Conservation (phyloP, 2,113 vertebrate species). For the Egretta garzetta region DNA sequence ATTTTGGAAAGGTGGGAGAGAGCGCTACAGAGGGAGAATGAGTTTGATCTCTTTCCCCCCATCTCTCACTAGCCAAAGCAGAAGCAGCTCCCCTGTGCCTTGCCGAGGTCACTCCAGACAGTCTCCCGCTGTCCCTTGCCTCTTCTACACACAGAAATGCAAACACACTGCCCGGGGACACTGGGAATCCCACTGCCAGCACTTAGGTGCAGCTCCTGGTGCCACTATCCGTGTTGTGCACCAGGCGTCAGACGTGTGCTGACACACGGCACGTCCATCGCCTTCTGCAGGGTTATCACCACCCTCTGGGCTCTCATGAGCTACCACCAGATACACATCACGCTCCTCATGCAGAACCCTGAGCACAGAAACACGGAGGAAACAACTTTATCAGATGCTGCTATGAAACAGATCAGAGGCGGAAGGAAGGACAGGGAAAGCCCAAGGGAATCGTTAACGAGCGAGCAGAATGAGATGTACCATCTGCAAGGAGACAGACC, state of each 20-base stretch:
- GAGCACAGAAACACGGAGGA: neutral
- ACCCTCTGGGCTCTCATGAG: neutral
- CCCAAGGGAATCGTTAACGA: neutral
- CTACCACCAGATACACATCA: neutral
- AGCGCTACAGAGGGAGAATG: neutral
- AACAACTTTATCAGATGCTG: neutral
- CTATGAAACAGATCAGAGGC: neutral
- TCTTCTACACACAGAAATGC: neutral
- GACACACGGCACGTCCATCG: neutral
- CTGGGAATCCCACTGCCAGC: neutral
- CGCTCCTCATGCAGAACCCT: neutral
- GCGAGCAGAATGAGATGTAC: no score
- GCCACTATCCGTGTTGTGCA: no score
- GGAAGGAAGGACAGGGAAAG: neutral
- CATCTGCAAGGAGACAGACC: neutral
- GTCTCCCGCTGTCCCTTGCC: neutral
- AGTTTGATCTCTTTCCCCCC: neutral
- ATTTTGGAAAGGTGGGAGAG: neutral
- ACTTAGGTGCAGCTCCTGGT: fast-evolving
- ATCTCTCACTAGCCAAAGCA: neutral
- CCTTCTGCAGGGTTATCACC: no score
- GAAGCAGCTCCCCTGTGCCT: neutral
- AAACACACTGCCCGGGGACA: neutral
- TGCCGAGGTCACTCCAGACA: neutral
- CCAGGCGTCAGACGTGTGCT: neutral